These are phyloP conservation scores for Hirundo rustica DNA, from an alignment of 2,797 vertebrate genomes.

Conservation along the genomic window DNA sequence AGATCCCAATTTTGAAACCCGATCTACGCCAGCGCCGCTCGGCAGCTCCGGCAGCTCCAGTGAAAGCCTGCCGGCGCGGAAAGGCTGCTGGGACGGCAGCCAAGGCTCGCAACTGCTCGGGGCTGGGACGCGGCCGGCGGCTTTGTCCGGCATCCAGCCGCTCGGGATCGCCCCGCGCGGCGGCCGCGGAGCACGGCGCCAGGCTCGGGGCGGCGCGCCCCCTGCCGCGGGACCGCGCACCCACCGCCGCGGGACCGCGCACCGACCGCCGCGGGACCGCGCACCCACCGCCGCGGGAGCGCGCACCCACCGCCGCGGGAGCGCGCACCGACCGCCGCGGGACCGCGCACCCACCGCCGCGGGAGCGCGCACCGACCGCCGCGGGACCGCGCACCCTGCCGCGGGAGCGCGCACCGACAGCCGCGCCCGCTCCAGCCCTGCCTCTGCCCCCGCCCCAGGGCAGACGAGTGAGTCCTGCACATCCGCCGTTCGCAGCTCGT, in stretches of 20 bases:
- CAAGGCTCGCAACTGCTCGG: neutral
- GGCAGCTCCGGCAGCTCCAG: neutral
- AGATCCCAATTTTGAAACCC: slow-evolving; percentile 20
- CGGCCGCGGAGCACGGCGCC: neutral
- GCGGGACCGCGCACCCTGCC: no score
- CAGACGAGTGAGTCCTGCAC: neutral
- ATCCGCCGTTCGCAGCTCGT: neutral
- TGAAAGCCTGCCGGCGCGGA: neutral
- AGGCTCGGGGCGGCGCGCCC: neutral
- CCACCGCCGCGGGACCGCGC: neutral
- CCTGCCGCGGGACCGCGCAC: no score
- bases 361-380: neutral
- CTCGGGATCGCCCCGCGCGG: neutral
- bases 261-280: neutral
- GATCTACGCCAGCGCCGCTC: neutral
- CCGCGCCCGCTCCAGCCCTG: neutral
- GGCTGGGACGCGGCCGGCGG: neutral
- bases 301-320: neutral
- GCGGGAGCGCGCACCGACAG: neutral
- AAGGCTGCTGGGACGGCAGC: neutral
- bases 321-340: no score
- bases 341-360: neutral
- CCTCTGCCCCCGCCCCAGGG: neutral
- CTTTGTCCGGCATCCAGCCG: neutral
- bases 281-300: neutral